Conservation (phyloP, 2,113 vertebrate species). For the Tragelaphus strepsiceros region DNA sequence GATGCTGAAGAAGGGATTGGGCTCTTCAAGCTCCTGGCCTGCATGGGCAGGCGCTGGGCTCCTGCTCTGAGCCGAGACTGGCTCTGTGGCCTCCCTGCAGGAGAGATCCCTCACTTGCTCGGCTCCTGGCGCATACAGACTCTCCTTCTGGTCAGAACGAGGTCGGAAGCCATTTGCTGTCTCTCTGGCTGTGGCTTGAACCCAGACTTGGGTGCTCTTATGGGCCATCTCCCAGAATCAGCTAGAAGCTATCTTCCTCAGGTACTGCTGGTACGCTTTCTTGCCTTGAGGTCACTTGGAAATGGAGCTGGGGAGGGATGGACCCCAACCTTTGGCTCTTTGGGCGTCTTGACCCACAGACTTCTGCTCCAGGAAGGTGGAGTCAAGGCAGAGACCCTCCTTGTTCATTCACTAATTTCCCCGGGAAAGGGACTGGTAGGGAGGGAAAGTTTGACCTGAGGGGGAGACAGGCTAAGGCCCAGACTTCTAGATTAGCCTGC, state of each 20-base stretch:
- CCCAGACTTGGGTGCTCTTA: neutral
- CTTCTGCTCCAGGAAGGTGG: neutral
- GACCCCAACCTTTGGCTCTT: neutral
- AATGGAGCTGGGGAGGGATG: neutral
- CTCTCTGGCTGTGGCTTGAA: neutral
- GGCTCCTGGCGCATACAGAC: neutral
- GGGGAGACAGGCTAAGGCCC: neutral
- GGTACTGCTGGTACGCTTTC: neutral
- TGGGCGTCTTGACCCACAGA: neutral
- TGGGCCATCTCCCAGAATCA: neutral
- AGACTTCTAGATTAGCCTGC: neutral
- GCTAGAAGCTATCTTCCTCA: neutral
- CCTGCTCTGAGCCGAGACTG: neutral
- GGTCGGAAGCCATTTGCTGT: neutral
- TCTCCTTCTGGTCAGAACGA: neutral
- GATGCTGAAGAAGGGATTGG: neutral
- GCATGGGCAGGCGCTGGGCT: neutral
- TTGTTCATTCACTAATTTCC: neutral
- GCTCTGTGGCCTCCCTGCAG: no score
- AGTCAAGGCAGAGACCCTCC: neutral
- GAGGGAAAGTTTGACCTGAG: neutral
- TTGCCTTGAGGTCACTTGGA: neutral
- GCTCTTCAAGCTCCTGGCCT: neutral
- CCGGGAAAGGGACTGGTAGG: neutral
- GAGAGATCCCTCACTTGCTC: neutral